Conservation (phyloP, 2,113 vertebrate species). For the Delphinus delphis region DNA sequence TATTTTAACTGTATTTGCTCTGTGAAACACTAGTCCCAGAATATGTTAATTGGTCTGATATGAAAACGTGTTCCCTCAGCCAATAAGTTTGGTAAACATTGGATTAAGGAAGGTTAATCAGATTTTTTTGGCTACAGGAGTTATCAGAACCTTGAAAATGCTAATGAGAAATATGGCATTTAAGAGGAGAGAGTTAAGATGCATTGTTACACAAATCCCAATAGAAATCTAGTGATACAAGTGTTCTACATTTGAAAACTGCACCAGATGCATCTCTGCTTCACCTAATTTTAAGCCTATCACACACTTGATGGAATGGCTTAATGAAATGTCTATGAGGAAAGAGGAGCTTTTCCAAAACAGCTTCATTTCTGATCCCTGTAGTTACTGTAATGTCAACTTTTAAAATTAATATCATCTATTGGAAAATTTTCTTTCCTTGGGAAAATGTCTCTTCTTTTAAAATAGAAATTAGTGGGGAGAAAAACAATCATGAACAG, state of each 20-base stretch:
- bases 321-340: background rate
- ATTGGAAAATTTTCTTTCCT: background rate
- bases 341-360: background rate
- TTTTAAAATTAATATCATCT: background rate
- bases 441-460: background rate
- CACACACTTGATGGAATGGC: background rate
- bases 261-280: background rate
- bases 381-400: background rate
- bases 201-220: background rate
- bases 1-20: background rate
- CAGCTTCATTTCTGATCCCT: background rate
- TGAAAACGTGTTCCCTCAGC: background rate
- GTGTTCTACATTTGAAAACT: background rate
- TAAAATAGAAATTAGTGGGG: background rate
- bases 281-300: background rate
- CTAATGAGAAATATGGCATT: background rate
- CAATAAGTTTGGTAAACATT: slow-evolving; percentile 18
- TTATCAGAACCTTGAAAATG: background rate
- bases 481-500: background rate
- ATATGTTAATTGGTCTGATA: background rate
- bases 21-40: background rate
- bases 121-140: background rate
- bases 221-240: background rate
- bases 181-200: background rate
- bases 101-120: background rate